Conservation (phyloP, 2,113 vertebrate species). For the Chunga burmeisteri region DNA sequence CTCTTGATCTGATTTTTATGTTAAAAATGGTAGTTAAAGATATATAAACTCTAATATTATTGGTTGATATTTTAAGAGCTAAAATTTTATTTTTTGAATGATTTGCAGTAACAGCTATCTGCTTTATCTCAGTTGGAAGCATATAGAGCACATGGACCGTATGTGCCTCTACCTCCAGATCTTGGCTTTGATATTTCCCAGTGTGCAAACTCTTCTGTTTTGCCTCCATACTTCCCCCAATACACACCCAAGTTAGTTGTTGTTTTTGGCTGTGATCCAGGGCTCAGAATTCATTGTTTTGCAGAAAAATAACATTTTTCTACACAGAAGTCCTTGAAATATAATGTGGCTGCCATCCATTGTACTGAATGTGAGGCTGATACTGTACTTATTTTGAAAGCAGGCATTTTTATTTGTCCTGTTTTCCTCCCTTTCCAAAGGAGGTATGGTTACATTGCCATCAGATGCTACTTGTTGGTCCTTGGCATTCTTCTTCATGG, state of each 20-base stretch:
- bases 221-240: background rate
- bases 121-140: background rate
- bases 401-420: too few species aligned
- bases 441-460: background rate
- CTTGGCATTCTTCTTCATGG: background rate
- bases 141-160: accelerated
- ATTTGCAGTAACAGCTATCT: background rate
- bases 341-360: background rate
- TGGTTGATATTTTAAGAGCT: background rate
- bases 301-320: background rate
- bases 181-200: background rate
- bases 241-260: background rate
- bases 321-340: background rate
- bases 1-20: background rate
- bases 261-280: background rate
- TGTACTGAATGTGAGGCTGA: background rate
- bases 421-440: background rate
- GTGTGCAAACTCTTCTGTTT: background rate
- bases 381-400: background rate
- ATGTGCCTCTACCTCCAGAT: background rate
- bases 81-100: background rate
- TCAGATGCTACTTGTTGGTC: background rate
- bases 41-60: background rate
- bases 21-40: background rate
- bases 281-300: constrained; percentile 3